Evolutionary conservation across 2,888 invertebrate species (phyloP), one percentile per base, ranked within the genome.

Genomic region (Nipponacmea schrenckii): DNA sequence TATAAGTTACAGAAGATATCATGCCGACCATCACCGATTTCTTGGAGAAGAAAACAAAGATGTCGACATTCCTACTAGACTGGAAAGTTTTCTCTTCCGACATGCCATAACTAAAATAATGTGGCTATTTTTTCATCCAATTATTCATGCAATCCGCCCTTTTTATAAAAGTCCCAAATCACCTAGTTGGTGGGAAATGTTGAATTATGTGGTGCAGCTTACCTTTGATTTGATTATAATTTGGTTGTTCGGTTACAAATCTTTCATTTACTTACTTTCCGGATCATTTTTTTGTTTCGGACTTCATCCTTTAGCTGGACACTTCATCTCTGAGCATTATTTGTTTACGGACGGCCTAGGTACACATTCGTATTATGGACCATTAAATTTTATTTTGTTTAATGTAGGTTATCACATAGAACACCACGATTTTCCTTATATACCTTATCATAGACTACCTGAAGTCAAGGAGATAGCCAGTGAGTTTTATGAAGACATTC

Each of bases 401-500:
- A 89, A 89, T 75, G 87, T 89, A 0, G 89, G 88, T 0, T 88
- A 89, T 69, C 89, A 89, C 74, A 85, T 87, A 27, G 89, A 89
- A 71, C 89, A 89, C 69, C 89, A 89, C 73, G 89, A 89, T 73
- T 89, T 89, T 76, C 89, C 89, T 0, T 88, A 88, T 77, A 86
- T 89, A n/a, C 85, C 89, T 0, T 86, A 85, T 72, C 81, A 80
- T 45, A 83, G 82, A 56, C 75, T 89, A 56, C 85, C 88, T 27
- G 83, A 88, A 71, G 84, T 89, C 26, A 90, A 87, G 56, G 78
- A 80, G 48, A 83, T 87, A 73, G 98, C 98, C 0, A 91, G 94
- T 0, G 98, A 99, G 89, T 99, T 94, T 89, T 99, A 99, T 88
- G 95, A 97, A 77, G 90, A 94, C 81, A 92, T 98, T 72, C 96